Evolutionary conservation across 1,140 invertebrate genomes (phyloP), one percentile per base, ranked within the genome.

Genomic region (Plectus sambesii): DNA sequence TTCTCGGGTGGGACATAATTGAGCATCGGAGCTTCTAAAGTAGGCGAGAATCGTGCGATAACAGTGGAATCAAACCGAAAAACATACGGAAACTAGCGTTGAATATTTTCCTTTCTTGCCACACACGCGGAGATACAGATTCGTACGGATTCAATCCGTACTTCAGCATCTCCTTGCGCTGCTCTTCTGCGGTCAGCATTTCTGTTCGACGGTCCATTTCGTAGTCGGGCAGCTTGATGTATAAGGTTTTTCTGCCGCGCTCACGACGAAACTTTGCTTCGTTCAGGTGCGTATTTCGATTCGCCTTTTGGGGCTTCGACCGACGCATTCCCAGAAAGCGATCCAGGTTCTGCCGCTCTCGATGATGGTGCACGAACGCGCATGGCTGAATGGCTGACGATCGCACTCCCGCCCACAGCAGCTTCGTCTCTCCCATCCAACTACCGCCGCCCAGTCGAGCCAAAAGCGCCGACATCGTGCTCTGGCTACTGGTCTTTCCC

Each of bases 341-440:
- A 27, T 58, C 41, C 15, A 62, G 37, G 45, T 63, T 56, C 12
- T 47, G 49, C 2, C 56, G 33, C 42, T 66, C 63, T 42, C 42
- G 55, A 47, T 66, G 63, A 49, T 66, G 63, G 50, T 66, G 63
- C 24, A 65, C 61, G 23, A n/a, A n/a, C n/a, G n/a, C n/a, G n/a
- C n/a, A n/a, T n/a, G n/a, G n/a, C n/a, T n/a, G n/a, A n/a, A n/a
- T n/a, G n/a, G n/a, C n/a, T n/a, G n/a, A n/a, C n/a, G n/a, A n/a
- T n/a, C n/a, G n/a, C n/a, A n/a, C n/a, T n/a, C n/a, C n/a, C n/a
- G n/a, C n/a, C n/a, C n/a, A n/a, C n/a, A n/a, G n/a, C n/a, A n/a
- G n/a, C n/a, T n/a, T n/a, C n/a, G n/a, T n/a, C n/a, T n/a, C n/a
- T n/a, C n/a, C n/a, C n/a, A n/a, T n/a, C n/a, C n/a, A n/a, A n/a